Percentiles rank a stretch among this genome's conserved stretches.
Conservation (phyloP, 2,888 invertebrate genomes). For the Eupeodes latifasciatus region DNA sequence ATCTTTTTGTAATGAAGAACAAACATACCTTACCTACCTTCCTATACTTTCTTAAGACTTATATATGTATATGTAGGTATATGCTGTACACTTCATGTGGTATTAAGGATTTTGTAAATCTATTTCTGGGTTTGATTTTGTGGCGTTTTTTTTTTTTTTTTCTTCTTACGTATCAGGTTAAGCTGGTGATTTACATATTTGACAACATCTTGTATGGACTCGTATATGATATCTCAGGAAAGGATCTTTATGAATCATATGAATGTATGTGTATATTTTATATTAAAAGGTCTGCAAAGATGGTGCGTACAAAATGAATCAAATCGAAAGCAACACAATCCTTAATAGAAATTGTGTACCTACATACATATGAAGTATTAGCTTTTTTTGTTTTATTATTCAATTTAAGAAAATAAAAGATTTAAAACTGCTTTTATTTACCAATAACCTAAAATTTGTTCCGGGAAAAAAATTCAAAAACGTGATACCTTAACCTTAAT, state of each 20-base stretch:
- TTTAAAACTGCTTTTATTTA: too few relatives aligned
- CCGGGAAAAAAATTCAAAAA: too few relatives aligned
- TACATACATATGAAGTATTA: too few relatives aligned
- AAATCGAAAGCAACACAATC: too few relatives aligned
- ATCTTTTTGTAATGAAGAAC: conserved; percentile 42
- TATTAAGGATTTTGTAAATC: conserved; percentile 40
- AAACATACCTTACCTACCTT: background rate
- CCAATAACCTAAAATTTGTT: too few relatives aligned
- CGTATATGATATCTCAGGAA: background rate
- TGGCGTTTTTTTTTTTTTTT: conserved; percentile 10
- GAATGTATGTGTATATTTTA: background rate
- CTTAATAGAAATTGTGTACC: too few relatives aligned
- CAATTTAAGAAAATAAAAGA: too few relatives aligned
- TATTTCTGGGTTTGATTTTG: conserved; percentile 40
- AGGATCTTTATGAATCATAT: background rate
- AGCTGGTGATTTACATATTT: conserved; percentile 40
- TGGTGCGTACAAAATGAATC: too few relatives aligned
- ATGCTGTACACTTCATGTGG: background rate
- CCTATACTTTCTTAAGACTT: background rate
- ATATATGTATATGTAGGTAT: too few relatives aligned
- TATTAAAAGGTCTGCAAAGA: too few relatives aligned
- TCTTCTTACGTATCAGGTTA: conserved; percentile 1
- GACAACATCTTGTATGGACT: conserved; percentile 20
- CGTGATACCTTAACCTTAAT: too few relatives aligned
- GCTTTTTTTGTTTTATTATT: too few relatives aligned